A percentile compares a stretch with the other conserved stretches of the same genome.
phyloP scores from a whole-genome alignment of 2,888 invertebrate genomes.

The Monoplex corrugatus region DNA sequence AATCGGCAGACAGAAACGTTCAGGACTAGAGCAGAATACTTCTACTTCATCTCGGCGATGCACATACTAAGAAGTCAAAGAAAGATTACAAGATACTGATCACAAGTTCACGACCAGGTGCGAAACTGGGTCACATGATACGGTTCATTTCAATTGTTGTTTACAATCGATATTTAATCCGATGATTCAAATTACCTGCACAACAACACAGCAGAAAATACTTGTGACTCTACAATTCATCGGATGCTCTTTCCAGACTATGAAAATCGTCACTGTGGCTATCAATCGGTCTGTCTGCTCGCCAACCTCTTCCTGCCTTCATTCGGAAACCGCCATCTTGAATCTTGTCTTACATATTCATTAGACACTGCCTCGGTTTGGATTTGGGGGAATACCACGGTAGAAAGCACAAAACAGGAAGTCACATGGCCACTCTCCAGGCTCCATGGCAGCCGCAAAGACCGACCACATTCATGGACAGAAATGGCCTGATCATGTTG shows the following conservation, averaged over 20 bases:
- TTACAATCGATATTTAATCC: not conserved
- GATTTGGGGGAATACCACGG: slow-evolving; percentile 33
- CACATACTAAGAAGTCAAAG: slow-evolving; percentile 7
- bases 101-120: slow-evolving; percentile 34
- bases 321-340: slow-evolving; percentile 45
- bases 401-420: not conserved
- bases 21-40: not conserved
- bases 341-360: slow-evolving; percentile 49
- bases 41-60: not conserved
- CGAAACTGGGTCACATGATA: slow-evolving; percentile 32
- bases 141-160: slow-evolving; percentile 19
- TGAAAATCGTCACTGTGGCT: not conserved
- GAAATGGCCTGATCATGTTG: too few species aligned
- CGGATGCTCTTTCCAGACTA: not conserved
- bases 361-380: slow-evolving; percentile 41
- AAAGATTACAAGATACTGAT: not conserved
- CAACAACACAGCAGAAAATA: not conserved
- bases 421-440: not conserved
- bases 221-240: slow-evolving; percentile 12
- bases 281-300: not conserved
- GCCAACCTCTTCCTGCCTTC: not conserved
- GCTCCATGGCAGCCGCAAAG: too few species aligned
- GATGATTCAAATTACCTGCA: not conserved
- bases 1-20: not conserved
- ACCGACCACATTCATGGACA: too few species aligned